Conservation (phyloP, 30 jellyfish, hydroid and myxozoan species). For the Sanderia malayensis region DNA sequence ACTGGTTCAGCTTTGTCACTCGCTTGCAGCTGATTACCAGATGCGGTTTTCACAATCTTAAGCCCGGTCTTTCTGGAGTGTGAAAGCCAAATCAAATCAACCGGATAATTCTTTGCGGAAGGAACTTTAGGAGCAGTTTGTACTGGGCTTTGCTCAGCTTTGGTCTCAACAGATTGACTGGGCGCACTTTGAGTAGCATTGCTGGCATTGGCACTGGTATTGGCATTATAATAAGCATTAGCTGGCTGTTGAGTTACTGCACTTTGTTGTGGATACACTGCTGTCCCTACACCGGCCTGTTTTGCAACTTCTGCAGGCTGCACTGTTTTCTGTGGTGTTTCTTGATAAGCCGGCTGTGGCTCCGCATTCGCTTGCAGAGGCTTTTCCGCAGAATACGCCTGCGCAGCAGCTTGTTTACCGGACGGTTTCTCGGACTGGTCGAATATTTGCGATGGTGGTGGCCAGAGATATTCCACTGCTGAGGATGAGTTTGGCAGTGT, state of each 20-base stretch:
- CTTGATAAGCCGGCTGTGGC: neutral
- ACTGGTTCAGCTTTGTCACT: constrained; percentile 2
- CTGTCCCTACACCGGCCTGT: neutral
- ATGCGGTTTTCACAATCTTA: constrained; percentile 3
- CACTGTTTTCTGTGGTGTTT: neutral
- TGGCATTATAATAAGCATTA: too few species aligned
- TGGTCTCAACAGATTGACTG: neutral
- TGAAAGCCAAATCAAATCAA: constrained; percentile 37
- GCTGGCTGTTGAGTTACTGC: neutral
- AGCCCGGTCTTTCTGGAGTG: constrained; percentile 25
- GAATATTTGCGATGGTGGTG: constrained; percentile 43
- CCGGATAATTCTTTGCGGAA: constrained; percentile 54
- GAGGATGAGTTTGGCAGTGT: neutral
- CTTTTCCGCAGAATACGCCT: neutral
- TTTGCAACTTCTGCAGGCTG: neutral
- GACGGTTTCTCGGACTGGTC: constrained; percentile 5
- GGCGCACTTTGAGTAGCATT: neutral
- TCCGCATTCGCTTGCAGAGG: neutral
- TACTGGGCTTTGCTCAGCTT: neutral
- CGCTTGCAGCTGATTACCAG: constrained; percentile 30
- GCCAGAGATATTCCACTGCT: constrained; percentile 21
- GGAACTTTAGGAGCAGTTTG: constrained; percentile 57
- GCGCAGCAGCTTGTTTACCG: neutral
- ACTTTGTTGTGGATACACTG: neutral
- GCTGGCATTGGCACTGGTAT: neutral